phyloP scores from a whole-genome alignment of 2,888 invertebrate genomes.

The Argyresthia albistria region DNA sequence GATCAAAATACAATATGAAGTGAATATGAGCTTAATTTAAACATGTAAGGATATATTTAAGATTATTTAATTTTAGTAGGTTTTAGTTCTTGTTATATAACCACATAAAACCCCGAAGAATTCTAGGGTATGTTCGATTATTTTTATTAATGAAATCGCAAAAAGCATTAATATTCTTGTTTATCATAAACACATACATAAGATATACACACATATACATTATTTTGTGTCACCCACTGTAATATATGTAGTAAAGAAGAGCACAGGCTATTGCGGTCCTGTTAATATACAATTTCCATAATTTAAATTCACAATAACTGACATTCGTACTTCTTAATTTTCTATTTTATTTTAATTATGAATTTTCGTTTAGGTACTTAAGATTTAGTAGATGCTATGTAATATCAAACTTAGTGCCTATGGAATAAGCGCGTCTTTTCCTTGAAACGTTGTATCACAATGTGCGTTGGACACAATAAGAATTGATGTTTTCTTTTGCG shows the following conservation, averaged over 20 bases:
- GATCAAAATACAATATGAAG: neutral
- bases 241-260: too few species aligned
- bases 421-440: neutral
- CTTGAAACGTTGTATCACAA: neutral
- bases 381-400: neutral
- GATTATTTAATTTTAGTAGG: neutral
- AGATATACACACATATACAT: too few species aligned
- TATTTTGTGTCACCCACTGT: too few species aligned
- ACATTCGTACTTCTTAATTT: neutral
- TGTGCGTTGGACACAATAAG: neutral
- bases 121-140: too few species aligned
- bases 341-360: neutral
- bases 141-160: too few species aligned
- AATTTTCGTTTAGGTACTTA: neutral
- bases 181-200: too few species aligned
- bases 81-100: too few species aligned
- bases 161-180: too few species aligned
- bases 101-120: too few species aligned
- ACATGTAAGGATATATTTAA: neutral
- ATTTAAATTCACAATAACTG: neutral
- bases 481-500: slow-evolving; percentile 14
- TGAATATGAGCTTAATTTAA: neutral
- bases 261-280: too few species aligned
- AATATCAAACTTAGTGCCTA: neutral
- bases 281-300: neutral